Conservation (phyloP, 1,140 invertebrate genomes). For the Zaprionus camerounensis region DNA sequence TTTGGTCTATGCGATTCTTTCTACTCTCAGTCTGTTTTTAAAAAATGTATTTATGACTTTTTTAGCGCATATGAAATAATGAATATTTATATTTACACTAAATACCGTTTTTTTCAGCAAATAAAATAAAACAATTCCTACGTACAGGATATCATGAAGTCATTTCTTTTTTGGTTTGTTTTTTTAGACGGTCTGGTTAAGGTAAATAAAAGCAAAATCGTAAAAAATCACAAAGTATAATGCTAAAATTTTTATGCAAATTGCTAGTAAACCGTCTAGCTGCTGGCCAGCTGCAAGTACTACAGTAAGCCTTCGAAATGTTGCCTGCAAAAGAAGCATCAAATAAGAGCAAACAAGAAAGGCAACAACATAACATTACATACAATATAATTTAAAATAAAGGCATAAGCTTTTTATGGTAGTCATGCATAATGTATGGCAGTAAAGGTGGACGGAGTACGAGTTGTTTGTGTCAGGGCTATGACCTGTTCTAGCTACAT, state of each 20-base stretch:
- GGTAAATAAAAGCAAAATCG: slow-evolving; percentile 72
- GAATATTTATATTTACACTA: too few species aligned
- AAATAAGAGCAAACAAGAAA: slow-evolving; percentile 35
- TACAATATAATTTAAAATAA: slow-evolving; percentile 70
- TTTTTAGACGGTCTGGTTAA: slow-evolving; percentile 27
- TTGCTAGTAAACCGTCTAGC: slow-evolving; percentile 65
- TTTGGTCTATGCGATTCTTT: not conserved
- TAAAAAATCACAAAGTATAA: slow-evolving; percentile 77
- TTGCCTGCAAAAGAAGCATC: slow-evolving; percentile 22
- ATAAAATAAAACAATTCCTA: not conserved
- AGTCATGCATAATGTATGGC: slow-evolving; percentile 37
- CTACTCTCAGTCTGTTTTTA: too few species aligned
- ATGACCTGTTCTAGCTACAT: too few species aligned
- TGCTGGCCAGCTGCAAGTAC: slow-evolving; percentile 38
- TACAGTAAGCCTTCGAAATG: slow-evolving; percentile 33
- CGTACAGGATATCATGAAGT: not conserved
- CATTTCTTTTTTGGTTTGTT: not conserved
- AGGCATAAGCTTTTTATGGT: slow-evolving; percentile 68
- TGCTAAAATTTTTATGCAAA: slow-evolving; percentile 76
- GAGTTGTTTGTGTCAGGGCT: slow-evolving; percentile 4
- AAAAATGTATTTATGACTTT: too few species aligned
- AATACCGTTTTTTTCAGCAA: not conserved
- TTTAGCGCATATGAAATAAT: too few species aligned
- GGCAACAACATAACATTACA: slow-evolving; percentile 67
- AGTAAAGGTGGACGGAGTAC: too few species aligned